A percentile compares a stretch with the other conserved stretches of the same genome.
Evolutionary conservation across 1,140 invertebrate species (phyloP).

Genomic region (Aradophagus sp.): DNA sequence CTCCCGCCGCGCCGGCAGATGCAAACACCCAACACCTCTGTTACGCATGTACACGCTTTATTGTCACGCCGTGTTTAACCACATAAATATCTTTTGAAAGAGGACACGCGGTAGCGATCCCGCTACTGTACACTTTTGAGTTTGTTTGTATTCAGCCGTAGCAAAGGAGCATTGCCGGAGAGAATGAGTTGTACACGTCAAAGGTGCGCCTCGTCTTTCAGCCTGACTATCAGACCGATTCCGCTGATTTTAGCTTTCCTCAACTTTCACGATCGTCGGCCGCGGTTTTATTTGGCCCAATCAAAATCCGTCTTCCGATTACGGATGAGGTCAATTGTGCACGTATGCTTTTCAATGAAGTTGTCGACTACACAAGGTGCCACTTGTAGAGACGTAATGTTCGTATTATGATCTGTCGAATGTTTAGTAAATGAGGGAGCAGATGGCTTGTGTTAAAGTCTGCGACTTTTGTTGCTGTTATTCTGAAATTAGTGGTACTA

Average conservation of each 20-base stretch:
- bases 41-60: slow-evolving; percentile 47
- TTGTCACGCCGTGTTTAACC: slow-evolving; percentile 69
- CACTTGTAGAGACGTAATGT: neutral
- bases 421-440: no score
- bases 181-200: slow-evolving; percentile 21
- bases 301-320: no score
- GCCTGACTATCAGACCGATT: slow-evolving; percentile 38
- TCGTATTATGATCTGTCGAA: slow-evolving; percentile 33
- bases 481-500: no score
- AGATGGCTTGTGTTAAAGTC: no score
- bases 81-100: slow-evolving; percentile 72
- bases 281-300: no score
- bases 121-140: slow-evolving; percentile 65
- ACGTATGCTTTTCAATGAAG: no score
- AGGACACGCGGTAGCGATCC: slow-evolving; percentile 59
- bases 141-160: slow-evolving; percentile 33
- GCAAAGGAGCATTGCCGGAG: slow-evolving; percentile 6
- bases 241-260: slow-evolving; percentile 21
- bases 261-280: no score
- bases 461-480: no score
- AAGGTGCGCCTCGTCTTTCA: slow-evolving; percentile 27
- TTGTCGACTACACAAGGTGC: slow-evolving; percentile 22
- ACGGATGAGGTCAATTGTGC: no score
- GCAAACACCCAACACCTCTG: slow-evolving; percentile 63
- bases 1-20: slow-evolving; percentile 71